Percentiles rank a stretch among this genome's conserved stretches.
phyloP scores from a whole-genome alignment of 2,113 vertebrate species.

The Scopus umbretta region DNA sequence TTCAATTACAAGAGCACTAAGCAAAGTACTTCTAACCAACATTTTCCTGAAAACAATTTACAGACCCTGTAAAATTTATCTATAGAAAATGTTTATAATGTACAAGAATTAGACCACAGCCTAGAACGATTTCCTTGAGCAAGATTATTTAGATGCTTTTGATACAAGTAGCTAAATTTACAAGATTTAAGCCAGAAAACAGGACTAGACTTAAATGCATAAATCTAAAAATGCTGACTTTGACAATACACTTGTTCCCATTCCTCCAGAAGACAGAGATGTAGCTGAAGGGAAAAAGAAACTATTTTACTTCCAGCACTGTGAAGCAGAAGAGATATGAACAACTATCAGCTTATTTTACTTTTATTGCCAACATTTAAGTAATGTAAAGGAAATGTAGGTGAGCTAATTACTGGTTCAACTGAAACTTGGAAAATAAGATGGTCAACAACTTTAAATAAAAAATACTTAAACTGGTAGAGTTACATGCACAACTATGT shows the following conservation, averaged over 20 bases:
- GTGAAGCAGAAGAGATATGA: not conserved
- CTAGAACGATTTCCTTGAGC: not conserved
- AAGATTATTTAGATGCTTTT: not conserved
- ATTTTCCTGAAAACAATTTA: not conserved
- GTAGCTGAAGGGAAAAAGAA: not conserved
- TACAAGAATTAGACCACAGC: not conserved
- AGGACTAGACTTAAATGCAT: not conserved
- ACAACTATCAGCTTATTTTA: not conserved
- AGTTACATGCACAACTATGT: not conserved
- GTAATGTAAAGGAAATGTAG: not conserved
- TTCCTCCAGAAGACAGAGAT: not conserved
- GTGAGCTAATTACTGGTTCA: not conserved
- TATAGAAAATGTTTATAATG: not conserved
- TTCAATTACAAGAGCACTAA: not conserved
- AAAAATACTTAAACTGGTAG: not conserved
- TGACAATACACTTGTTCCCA: not conserved
- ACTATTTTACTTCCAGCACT: not conserved
- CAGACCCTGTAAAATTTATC: not conserved
- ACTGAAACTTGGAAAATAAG: not conserved
- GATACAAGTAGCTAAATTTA: not conserved
- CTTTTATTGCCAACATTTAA: not conserved
- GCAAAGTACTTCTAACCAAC: not conserved
- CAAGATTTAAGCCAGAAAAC: not conserved
- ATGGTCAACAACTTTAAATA: not conserved
- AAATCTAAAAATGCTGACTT: not conserved